Evolutionary conservation across 2,113 vertebrate species (phyloP), one percentile per base, ranked within the genome.

Genomic region (Puntigrus tetrazona): DNA sequence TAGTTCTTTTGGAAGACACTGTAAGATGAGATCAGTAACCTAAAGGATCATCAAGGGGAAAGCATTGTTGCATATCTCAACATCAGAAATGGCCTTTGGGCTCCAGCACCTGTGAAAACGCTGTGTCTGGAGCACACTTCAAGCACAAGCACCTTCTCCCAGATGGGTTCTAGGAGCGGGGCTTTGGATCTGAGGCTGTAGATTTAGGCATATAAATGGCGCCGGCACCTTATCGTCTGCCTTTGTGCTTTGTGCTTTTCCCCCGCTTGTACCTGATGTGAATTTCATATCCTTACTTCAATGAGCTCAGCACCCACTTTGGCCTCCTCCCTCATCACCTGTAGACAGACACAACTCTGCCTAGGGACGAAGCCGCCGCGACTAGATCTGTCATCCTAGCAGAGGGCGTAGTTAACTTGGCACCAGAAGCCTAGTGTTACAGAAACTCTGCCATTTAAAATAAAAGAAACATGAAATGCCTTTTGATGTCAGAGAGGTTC

Each of bases 401-500:
- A 84, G 61, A 86, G 74, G 57, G 74, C 20, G 70, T 65, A 88
- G 87, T 69, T 83, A 83, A 73, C 78, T 63, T 87, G 88, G 86
- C 87, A 87, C 85, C 84, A 84, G 84, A 89, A 90, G 90, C 83
- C 65, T 52, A 74, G 74, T 88, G 88, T 88, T 81, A 82, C 88
- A 91, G 88, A 91, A 91, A 91, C 78, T 57, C 84, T 91, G 90
- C 87, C 89, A 90, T 93, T 93, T 92, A 84, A 65, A 93, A 92
- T 92, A 89, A 93, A 93, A 91, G 86, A 85, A 88, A 92, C 91
- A 91, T 93, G 89, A 93, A 93, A 92, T 91, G 69, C 72, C 69
- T 83, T 93, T 92, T 92, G 91, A 93, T 93, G 91, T 92, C 87
- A 78, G 86, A 91, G 87, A 90, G 89, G 81, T 87, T 93, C 90